Percentiles rank a stretch among this genome's conserved stretches.
These are phyloP conservation scores for Epinotia nisella DNA, from an alignment of 2,888 invertebrate species.

Conservation along the genomic window DNA sequence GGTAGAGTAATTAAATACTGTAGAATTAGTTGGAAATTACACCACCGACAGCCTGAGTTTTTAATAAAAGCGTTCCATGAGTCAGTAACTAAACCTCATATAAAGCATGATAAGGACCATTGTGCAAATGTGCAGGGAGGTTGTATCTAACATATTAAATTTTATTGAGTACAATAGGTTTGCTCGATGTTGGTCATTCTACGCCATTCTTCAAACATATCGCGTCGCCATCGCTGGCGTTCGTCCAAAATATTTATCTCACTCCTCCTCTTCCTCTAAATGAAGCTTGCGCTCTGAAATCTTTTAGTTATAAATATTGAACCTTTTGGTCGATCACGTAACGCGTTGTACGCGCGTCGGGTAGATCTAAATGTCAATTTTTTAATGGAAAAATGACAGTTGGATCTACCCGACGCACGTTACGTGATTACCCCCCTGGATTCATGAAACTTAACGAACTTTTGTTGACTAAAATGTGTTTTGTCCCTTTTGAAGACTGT, in stretches of 20 bases:
- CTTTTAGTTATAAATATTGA: background rate
- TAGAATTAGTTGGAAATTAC: too few relatives aligned
- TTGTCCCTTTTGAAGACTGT: too few relatives aligned
- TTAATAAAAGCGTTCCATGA: background rate
- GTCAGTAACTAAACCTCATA: background rate
- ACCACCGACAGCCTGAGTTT: too few relatives aligned
- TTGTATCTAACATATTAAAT: slow-evolving; percentile 5
- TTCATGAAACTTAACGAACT: too few relatives aligned
- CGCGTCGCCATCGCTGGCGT: slow-evolving; percentile 17
- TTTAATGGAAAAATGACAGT: too few relatives aligned
- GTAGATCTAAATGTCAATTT: too few relatives aligned
- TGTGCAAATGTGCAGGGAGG: background rate
- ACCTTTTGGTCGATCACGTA: too few relatives aligned
- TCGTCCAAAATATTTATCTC: slow-evolving; percentile 34
- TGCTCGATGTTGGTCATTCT: background rate
- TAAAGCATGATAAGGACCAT: background rate
- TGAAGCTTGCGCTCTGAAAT: background rate
- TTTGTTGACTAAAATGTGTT: too few relatives aligned
- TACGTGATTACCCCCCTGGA: too few relatives aligned
- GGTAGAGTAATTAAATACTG: too few relatives aligned
- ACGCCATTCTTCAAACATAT: slow-evolving; percentile 18
- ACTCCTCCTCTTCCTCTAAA: background rate
- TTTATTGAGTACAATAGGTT: background rate
- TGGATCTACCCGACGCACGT: too few relatives aligned
- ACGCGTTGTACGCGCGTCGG: too few relatives aligned